phyloP scores from a whole-genome alignment of 2,888 invertebrate genomes.

The Seladonia tumulorum region DNA sequence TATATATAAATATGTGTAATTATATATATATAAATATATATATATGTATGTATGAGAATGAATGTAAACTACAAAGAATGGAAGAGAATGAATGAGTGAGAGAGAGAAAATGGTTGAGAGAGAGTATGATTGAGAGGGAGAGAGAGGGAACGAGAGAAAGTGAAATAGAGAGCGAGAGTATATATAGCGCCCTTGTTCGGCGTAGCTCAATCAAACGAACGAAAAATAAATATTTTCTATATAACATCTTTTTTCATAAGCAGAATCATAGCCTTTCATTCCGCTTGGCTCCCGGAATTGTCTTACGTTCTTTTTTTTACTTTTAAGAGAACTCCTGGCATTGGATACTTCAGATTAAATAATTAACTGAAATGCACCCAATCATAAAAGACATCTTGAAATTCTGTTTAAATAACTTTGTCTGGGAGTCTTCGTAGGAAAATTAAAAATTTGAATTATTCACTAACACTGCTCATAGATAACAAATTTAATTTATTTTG shows the following conservation, averaged over 20 bases:
- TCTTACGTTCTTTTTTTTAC: constrained; percentile 35
- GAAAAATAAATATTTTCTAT: constrained; percentile 82
- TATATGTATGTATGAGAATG: constrained; percentile 5
- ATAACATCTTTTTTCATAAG: constrained; percentile 79
- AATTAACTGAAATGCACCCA: constrained; percentile 3
- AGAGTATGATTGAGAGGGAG: neutral
- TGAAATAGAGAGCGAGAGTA: constrained; percentile 44
- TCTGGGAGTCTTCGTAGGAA: constrained; percentile 47
- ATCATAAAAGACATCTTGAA: neutral
- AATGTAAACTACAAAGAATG: constrained; percentile 23
- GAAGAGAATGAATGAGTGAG: constrained; percentile 10
- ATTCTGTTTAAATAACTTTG: constrained; percentile 4
- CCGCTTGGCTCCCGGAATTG: constrained; percentile 64
- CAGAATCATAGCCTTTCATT: constrained; percentile 79
- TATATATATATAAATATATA: constrained; percentile 34
- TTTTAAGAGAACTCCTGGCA: neutral
- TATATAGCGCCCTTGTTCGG: constrained; percentile 78
- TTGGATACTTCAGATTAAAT: neutral
- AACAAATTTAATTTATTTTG: constrained; percentile 19
- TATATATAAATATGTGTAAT: constrained; percentile 22
- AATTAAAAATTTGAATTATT: constrained; percentile 22
- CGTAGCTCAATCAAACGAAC: constrained; percentile 78
- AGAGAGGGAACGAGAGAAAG: constrained; percentile 25
- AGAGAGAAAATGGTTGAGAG: neutral
- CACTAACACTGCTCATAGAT: constrained; percentile 18